These are phyloP conservation scores for Tinamus guttatus DNA, from an alignment of 2,113 vertebrate species.

Conservation along the genomic window DNA sequence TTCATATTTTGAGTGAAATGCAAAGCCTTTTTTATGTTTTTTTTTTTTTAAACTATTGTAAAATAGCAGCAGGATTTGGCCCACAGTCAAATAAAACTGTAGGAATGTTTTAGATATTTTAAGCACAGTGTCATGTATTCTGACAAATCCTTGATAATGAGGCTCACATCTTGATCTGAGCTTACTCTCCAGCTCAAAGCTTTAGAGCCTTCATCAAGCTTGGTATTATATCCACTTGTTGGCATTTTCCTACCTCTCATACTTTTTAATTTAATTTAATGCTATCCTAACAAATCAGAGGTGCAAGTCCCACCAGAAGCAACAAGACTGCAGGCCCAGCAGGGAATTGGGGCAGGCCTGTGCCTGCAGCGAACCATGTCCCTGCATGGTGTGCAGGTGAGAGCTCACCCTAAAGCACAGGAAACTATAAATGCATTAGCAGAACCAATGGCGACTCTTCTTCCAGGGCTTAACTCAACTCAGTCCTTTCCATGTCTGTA, in stretches of 20 bases:
- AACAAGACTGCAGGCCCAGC: neutral
- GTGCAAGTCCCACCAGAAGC: neutral
- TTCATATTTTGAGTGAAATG: conserved; percentile 4
- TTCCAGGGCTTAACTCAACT: neutral
- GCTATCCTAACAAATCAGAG: neutral
- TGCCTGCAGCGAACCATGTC: neutral
- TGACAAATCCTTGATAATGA: neutral
- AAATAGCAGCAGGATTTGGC: neutral
- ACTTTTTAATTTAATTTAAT: neutral
- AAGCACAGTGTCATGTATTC: neutral
- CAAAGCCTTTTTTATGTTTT: neutral
- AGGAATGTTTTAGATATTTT: neutral
- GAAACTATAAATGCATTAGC: neutral
- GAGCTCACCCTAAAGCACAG: neutral
- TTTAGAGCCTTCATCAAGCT: neutral
- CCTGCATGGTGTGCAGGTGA: rapidly evolving
- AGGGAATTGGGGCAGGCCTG: rapidly evolving
- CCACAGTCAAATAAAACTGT: neutral
- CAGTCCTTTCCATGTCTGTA: neutral
- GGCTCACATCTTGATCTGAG: neutral
- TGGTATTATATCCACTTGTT: neutral
- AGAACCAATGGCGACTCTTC: neutral
- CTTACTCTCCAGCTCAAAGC: neutral
- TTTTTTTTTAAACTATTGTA: neutral
- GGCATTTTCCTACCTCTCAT: neutral